Base-by-base conservation (phyloP, 2,113 vertebrate genomes). In the Pipa parva region DNA sequence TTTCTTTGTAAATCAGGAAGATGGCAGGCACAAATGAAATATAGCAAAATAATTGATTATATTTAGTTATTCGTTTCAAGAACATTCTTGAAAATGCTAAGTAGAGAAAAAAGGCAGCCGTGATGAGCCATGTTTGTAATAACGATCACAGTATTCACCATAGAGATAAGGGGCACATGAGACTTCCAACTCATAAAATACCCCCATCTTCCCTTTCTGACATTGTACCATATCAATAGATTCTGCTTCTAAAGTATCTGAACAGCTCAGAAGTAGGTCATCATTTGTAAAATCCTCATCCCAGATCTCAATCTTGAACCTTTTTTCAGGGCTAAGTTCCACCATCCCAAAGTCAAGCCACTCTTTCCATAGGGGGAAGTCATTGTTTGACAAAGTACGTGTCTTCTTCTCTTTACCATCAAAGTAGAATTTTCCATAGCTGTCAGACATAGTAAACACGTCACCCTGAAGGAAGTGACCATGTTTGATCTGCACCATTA, bases 251-350 rank as follows among this genome's bases (percentile, higher is more conserved):
- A 33, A 11, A 7, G 11, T 11, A 33, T 33, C 31, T 11, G 7
- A 7, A 33, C 31, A 33, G 7, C 92, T 92, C 1, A 94, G 71
- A n/a, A 85, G 74, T 66, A 94, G 89, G 0, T 93, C 89, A 0
- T 92, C 77, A 76, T 81, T 88, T 1, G 58, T 72, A 21, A 0
- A 28, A 76, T 95, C 92, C 31, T 84, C 29, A 2, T 94, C 92
- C 92, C 91, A 95, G 20, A 90, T 87, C 76, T 95, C 86, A 4
- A 94, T 79, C 54, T 42, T 81, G 10, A 92, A 58, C 7, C n/a
- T 74, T 0, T 42, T 55, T 0, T 15, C 61, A 0, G 24, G 12
- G 0, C 75, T 15, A 33, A 94, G 4, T 3, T 82, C 20, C 26
- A 80, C 69, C 0, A 73, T 0, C 6, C 84, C 84, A 2, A 90